Evolutionary conservation across 35 echinoderm and acorn worm genomes (phyloP).

Genomic region (Strongylocentrotus purpuratus): DNA sequence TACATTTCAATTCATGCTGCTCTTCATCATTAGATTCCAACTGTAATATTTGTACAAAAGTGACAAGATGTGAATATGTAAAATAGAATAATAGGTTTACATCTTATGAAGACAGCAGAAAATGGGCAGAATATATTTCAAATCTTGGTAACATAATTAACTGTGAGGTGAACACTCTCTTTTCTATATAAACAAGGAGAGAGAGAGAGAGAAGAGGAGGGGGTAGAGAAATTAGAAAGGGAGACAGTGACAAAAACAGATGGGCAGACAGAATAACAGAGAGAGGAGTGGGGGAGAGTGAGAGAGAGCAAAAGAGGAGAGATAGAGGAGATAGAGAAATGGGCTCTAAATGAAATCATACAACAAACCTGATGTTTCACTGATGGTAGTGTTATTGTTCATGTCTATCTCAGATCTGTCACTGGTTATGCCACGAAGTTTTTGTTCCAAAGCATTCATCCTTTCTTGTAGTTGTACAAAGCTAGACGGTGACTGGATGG

Average conservation of each 20-base stretch:
- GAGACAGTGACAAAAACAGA: not conserved
- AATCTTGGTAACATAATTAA: too few species aligned
- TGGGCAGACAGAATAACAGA: not conserved
- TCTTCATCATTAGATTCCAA: not conserved
- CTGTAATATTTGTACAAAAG: not conserved
- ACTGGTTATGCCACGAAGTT: not conserved
- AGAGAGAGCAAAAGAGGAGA: not conserved
- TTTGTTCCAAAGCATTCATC: not conserved
- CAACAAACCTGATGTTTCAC: not conserved
- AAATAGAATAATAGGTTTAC: not conserved
- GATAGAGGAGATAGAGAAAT: too few species aligned
- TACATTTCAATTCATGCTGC: not conserved
- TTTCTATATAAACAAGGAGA: too few species aligned
- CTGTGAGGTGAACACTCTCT: too few species aligned
- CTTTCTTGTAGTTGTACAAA: constrained; percentile 12
- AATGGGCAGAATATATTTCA: not conserved
- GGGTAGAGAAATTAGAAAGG: too few species aligned
- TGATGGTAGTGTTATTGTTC: not conserved
- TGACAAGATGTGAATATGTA: not conserved
- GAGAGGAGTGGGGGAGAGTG: not conserved
- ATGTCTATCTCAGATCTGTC: not conserved
- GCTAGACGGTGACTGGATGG: not conserved
- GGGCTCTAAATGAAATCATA: too few species aligned
- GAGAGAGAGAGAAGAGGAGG: too few species aligned
- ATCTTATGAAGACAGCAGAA: not conserved